Evolutionary conservation across 2,113 vertebrate species (phyloP), one percentile per base, ranked within the genome.

Genomic region (Xyrauchen texanus): DNA sequence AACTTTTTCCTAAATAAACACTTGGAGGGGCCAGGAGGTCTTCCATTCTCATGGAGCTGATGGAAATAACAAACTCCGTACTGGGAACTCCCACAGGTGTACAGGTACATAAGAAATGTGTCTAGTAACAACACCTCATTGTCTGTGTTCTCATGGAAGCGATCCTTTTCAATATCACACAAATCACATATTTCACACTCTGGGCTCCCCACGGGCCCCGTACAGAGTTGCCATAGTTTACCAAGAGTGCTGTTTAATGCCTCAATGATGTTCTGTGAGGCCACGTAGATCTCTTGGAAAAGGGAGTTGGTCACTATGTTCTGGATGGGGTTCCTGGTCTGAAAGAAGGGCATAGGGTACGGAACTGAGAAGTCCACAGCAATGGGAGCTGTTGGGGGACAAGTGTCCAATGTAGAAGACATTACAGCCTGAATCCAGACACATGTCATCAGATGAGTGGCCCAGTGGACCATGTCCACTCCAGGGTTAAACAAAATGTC

Each of bases 31-130:
- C 85, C 84, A 0, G 92, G 92, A 0, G 84, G 67, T 55, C 82
- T 79, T 65, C 90, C 89, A 4, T 87, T 82, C 53, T 83, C 46
- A 12, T 82, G 87, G 5, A 99, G 87, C 55, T 94, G 83, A 67
- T 98, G 95, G 73, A 93, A 91, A 86, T 95, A 95, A 85, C 97
- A 99, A 45, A 95, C 91, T 2, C 97, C 97, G 0, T 90, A 93
- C 70, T 34, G 90, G 52, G 93, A 92, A 0, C 94, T 95, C 74
- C 97, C 94, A 21, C 97, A 98, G 44, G 93, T 95, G 85, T 96
- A 94, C 76, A 98, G 88, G 80, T 93, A 94, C 0, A 94, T 94
- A 55, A 95, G 93, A 68, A 85, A 87, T 0, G 94, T 93, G 71
- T 98, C 97, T 82, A 96, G 68, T 74, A 96, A 87, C 83, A 99